Conservation (phyloP, 2,113 vertebrate species). For the Orientallactaga bullata region DNA sequence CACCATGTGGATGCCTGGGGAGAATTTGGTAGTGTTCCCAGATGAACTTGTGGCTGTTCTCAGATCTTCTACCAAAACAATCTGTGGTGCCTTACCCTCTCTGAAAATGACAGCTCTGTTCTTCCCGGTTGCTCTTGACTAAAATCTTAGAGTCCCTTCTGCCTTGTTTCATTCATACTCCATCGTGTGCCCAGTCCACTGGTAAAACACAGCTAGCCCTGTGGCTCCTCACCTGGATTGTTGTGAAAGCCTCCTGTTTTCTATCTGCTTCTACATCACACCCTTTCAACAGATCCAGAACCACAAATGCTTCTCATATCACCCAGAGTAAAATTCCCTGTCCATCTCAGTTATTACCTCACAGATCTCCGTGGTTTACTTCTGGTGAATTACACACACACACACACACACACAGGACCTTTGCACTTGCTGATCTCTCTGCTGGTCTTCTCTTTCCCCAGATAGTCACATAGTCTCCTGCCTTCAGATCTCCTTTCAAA, state of each 20-base stretch:
- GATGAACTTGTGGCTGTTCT: not conserved
- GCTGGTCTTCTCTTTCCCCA: not conserved
- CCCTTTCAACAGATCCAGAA: not conserved
- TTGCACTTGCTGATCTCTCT: not conserved
- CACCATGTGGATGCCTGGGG: rapidly evolving
- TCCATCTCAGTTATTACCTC: no score
- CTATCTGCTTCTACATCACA: not conserved
- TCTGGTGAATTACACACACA: not conserved
- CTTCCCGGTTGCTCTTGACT: not conserved
- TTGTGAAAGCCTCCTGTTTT: not conserved
- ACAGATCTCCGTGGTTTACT: not conserved
- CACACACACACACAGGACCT: not conserved
- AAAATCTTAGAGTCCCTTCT: not conserved
- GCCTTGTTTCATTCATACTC: not conserved
- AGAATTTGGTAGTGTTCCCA: rapidly evolving
- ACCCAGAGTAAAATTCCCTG: not conserved
- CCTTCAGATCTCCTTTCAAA: not conserved
- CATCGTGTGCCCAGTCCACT: rapidly evolving
- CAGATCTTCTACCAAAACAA: not conserved
- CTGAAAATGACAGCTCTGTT: no score
- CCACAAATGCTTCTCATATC: not conserved
- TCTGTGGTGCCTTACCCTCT: rapidly evolving
- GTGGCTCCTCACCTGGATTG: not conserved
- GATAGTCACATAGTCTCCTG: not conserved
- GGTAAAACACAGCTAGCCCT: no score